Percentiles rank a stretch among this genome's conserved stretches.
Conservation (phyloP, 2,797 vertebrate genomes). For the Sebastes matsubarae region DNA sequence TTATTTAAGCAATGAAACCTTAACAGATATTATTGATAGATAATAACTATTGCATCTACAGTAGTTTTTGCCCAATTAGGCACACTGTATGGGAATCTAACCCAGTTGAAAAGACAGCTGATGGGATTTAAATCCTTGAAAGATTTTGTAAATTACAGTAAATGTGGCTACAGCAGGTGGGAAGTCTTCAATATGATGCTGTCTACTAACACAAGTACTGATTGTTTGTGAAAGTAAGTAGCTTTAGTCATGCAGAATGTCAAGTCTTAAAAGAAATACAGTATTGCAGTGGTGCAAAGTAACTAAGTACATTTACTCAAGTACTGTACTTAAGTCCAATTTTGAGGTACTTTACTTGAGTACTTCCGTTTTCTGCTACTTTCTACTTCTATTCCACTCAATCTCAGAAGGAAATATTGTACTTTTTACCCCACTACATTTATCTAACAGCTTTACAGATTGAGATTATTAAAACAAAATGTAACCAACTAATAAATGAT, state of each 20-base stretch:
- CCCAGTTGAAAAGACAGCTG: background rate
- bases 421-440: no score
- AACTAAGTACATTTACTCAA: no score
- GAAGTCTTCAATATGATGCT: background rate
- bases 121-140: background rate
- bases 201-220: background rate
- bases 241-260: background rate
- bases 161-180: background rate
- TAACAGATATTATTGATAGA: background rate
- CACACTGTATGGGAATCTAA: background rate
- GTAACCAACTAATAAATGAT: no score
- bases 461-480: no score
- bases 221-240: background rate
- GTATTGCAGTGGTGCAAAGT: background rate
- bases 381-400: no score
- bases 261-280: background rate
- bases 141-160: background rate
- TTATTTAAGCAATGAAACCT: background rate
- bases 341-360: no score
- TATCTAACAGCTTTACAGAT: no score
- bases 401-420: no score
- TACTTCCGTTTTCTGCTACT: rapidly evolving
- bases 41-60: background rate
- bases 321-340: no score
- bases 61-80: background rate